phyloP scores from a whole-genome alignment of 2,888 invertebrate genomes.

The Dynastes maya region DNA sequence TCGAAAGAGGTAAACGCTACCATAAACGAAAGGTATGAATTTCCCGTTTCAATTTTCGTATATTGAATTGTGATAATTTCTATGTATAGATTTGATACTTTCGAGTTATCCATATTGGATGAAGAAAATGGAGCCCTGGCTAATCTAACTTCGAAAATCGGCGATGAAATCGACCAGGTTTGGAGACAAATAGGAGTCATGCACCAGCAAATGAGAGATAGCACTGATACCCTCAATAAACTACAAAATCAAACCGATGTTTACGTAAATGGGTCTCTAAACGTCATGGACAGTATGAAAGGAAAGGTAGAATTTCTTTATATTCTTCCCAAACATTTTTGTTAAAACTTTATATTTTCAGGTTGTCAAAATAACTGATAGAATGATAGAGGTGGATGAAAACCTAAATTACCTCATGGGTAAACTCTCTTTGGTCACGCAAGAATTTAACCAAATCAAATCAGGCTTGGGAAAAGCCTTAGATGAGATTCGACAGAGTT shows the following conservation, averaged over 20 bases:
- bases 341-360: constrained; percentile 61
- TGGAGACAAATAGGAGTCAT: constrained; percentile 93
- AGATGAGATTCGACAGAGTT: constrained; percentile 79
- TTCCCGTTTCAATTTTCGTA: neutral
- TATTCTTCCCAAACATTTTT: neutral
- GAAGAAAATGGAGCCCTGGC: constrained; percentile 82
- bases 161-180: constrained; percentile 87
- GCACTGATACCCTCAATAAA: constrained; percentile 82
- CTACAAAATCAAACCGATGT: constrained; percentile 84
- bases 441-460: constrained; percentile 89
- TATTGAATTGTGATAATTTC: no score
- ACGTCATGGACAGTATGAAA: constrained; percentile 85
- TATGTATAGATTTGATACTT: constrained; percentile 76
- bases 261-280: constrained; percentile 85
- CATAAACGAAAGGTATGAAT: constrained; percentile 75
- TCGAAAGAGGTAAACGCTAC: constrained; percentile 78
- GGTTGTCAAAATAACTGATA: constrained; percentile 84
- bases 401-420: constrained; percentile 89
- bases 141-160: constrained; percentile 84
- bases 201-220: constrained; percentile 87
- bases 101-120: constrained; percentile 80
- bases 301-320: constrained; percentile 74
- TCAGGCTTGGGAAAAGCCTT: constrained; percentile 82
- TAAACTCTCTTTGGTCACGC: constrained; percentile 84
- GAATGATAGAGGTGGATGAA: constrained; percentile 85